These are phyloP conservation scores for Drosophila elegans DNA, from an alignment of 1,140 invertebrate genomes.

Conservation along the genomic window DNA sequence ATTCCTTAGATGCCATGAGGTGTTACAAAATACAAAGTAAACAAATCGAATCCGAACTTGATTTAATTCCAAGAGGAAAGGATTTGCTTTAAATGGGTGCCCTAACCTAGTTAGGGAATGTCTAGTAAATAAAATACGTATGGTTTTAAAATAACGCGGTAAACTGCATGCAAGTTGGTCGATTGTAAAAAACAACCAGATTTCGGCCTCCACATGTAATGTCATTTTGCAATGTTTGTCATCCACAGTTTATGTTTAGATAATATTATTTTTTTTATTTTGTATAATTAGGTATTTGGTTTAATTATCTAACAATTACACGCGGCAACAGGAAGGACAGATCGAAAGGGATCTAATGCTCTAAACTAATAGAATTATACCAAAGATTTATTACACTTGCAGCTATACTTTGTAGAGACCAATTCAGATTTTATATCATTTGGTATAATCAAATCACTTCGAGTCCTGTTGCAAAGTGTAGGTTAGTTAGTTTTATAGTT, in stretches of 20 bases:
- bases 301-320: slow-evolving; percentile 11
- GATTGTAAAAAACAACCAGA: slow-evolving; percentile 13
- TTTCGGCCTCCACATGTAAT: slow-evolving; percentile 4
- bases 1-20: slow-evolving; percentile 23
- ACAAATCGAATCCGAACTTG: not conserved
- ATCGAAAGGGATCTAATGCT: not conserved
- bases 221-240: not conserved
- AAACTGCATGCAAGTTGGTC: not conserved
- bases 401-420: not conserved
- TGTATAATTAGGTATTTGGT: slow-evolving; percentile 6
- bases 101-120: slow-evolving; percentile 54
- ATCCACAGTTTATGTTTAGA: slow-evolving; percentile 1
- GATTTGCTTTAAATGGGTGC: slow-evolving; percentile 14
- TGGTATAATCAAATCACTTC: slow-evolving; percentile 6
- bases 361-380: slow-evolving; percentile 1
- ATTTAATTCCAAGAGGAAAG: not conserved
- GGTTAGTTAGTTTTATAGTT: not conserved
- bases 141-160: slow-evolving; percentile 15
- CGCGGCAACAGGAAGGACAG: slow-evolving; percentile 4
- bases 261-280: not conserved
- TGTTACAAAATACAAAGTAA: slow-evolving; percentile 11
- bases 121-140: slow-evolving; percentile 50
- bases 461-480: slow-evolving; percentile 44
- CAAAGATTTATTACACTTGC: not conserved
- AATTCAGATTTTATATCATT: not conserved